Conservation (phyloP, 2,797 vertebrate genomes). For the Cebuella pygmaea region DNA sequence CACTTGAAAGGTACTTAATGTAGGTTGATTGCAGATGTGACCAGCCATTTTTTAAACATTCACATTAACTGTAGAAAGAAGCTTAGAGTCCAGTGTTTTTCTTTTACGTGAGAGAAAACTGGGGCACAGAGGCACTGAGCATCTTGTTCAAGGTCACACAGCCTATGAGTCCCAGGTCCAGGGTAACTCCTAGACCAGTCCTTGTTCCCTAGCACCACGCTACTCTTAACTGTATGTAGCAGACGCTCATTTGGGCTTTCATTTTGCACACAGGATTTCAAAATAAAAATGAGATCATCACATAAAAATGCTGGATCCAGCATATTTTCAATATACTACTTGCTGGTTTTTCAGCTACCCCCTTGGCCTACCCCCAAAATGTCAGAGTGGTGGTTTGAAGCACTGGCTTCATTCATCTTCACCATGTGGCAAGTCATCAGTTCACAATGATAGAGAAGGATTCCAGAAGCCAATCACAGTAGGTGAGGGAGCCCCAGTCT, state of each 20-base stretch:
- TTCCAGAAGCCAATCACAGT: neutral
- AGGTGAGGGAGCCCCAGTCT: neutral
- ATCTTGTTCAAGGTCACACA: neutral
- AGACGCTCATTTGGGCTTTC: constrained; percentile 27
- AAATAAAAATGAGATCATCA: constrained; percentile 42
- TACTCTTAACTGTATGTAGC: neutral
- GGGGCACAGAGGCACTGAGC: neutral
- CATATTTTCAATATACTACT: constrained; percentile 36
- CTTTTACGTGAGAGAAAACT: constrained; percentile 21
- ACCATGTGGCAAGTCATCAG: neutral
- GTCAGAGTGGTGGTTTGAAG: neutral
- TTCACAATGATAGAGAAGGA: neutral
- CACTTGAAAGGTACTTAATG: constrained; percentile 42
- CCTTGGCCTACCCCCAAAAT: neutral
- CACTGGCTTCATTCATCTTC: constrained; percentile 15
- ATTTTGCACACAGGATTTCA: constrained; percentile 38
- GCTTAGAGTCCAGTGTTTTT: neutral
- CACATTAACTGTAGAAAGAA: neutral
- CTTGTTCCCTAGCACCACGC: neutral
- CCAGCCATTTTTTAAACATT: constrained; percentile 37
- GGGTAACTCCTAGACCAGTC: neutral
- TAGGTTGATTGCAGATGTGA: neutral
- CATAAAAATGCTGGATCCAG: neutral
- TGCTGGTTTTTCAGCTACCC: constrained; percentile 15
- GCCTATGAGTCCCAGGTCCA: neutral